Conservation (phyloP, 1,140 invertebrate genomes). For the Drosophila pruinosa region DNA sequence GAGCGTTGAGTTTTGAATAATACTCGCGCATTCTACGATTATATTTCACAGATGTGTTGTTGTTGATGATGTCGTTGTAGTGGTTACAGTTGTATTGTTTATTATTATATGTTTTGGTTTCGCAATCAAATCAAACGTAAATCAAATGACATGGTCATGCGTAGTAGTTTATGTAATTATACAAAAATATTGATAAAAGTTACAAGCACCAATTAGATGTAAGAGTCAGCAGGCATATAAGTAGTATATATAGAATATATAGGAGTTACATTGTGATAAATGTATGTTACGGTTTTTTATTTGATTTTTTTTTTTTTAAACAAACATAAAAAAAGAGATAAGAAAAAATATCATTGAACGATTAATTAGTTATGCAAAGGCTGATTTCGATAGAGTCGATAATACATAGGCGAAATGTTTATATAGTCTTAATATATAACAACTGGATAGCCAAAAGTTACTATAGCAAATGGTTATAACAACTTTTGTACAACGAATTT, state of each 20-base stretch:
- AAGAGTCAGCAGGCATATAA: conserved; percentile 74
- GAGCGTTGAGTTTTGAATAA: conserved; percentile 95
- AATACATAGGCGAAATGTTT: conserved; percentile 51
- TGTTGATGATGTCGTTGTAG: conserved; percentile 41
- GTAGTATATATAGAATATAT: conserved; percentile 42
- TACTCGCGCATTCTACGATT: conserved; percentile 86
- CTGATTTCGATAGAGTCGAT: conserved; percentile 62
- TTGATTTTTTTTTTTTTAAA: conserved; percentile 43
- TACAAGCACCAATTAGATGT: conserved; percentile 79
- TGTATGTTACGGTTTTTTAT: conserved; percentile 56
- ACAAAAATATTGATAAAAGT: conserved; percentile 56
- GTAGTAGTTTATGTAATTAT: conserved; percentile 51
- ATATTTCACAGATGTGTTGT: conserved; percentile 32
- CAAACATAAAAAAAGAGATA: conserved; percentile 80
- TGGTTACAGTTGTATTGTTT: conserved; percentile 19
- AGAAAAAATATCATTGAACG: conserved; percentile 71
- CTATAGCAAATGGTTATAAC: conserved; percentile 78
- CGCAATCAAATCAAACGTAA: conserved; percentile 63
- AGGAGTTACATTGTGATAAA: conserved; percentile 70
- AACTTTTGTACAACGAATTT: conserved; percentile 72
- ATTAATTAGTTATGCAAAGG: conserved; percentile 75
- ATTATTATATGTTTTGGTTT: conserved; percentile 25
- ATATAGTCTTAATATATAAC: conserved; percentile 50
- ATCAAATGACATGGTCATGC: conserved; percentile 65
- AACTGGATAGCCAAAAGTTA: conserved; percentile 75